A percentile compares a stretch with the other conserved stretches of the same genome.
These are phyloP conservation scores for Otocyon megalotis DNA, from an alignment of 2,113 vertebrate species.

Conservation along the genomic window DNA sequence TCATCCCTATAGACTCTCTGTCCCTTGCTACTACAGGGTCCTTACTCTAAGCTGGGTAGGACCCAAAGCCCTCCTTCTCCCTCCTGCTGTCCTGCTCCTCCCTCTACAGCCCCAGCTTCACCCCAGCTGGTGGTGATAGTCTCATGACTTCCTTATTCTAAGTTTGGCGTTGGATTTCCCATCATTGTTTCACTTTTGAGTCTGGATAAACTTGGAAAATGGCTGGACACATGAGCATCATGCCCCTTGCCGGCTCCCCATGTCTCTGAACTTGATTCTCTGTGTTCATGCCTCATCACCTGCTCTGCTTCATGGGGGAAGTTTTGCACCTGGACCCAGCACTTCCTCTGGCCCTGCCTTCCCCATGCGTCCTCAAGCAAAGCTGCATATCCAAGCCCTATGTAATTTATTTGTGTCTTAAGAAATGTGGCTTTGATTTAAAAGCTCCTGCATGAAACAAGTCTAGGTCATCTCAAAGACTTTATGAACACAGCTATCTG, in stretches of 20 bases:
- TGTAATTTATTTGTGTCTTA: background rate
- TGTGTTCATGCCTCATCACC: background rate
- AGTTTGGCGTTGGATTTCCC: background rate
- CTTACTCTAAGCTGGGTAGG: background rate
- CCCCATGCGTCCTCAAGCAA: background rate
- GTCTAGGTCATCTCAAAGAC: background rate
- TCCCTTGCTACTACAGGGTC: background rate
- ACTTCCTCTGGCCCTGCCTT: background rate
- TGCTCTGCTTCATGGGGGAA: background rate
- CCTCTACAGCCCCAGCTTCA: background rate
- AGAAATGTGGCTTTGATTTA: background rate
- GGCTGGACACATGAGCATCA: accelerated
- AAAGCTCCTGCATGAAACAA: background rate
- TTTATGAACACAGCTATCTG: background rate
- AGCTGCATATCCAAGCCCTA: background rate
- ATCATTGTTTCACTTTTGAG: background rate
- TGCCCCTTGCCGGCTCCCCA: accelerated
- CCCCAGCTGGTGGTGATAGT: background rate
- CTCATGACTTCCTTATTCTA: background rate
- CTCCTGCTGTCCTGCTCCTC: background rate
- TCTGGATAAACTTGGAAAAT: background rate
- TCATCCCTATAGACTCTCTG: background rate
- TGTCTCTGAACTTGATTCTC: background rate
- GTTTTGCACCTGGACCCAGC: background rate
- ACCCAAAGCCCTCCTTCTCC: background rate